phyloP scores from a whole-genome alignment of 1,140 invertebrate genomes.

The Sycobia sp. region DNA sequence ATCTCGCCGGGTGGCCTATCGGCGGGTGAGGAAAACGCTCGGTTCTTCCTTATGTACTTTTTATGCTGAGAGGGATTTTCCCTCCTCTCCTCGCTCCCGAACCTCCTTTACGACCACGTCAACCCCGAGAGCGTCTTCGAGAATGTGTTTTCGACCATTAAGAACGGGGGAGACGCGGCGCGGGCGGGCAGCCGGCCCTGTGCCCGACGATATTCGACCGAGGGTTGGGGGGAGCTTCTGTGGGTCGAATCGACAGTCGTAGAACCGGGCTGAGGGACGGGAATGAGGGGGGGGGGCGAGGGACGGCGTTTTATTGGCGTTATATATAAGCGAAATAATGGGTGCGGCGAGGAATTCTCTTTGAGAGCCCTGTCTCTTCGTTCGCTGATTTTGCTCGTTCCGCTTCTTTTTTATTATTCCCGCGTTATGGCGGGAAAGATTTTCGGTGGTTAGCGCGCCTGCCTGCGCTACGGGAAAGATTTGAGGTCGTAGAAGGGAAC shows the following conservation, averaged over 20 bases:
- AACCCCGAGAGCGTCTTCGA: not conserved
- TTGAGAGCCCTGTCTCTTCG: not conserved
- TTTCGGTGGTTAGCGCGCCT: no score
- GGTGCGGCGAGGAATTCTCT: slow-evolving; percentile 16
- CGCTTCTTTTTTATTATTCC: slow-evolving; percentile 1
- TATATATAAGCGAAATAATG: slow-evolving; percentile 30
- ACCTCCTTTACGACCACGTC: not conserved
- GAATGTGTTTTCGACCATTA: slow-evolving; percentile 16
- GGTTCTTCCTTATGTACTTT: not conserved
- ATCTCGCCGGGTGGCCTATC: not conserved
- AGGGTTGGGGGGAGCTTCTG: not conserved
- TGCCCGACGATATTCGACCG: slow-evolving; percentile 16
- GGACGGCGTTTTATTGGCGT: slow-evolving; percentile 27
- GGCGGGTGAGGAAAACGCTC: not conserved
- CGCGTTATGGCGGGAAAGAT: no score
- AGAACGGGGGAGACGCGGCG: not conserved
- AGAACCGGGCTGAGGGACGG: no score
- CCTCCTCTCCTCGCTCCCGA: not conserved
- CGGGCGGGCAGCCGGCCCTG: slow-evolving; percentile 18
- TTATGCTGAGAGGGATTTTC: not conserved
- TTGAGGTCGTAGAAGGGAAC: not conserved
- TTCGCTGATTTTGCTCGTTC: slow-evolving; percentile 25
- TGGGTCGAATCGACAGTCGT: slow-evolving; percentile 6
- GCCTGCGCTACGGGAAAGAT: not conserved
- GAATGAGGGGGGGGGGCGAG: slow-evolving; percentile 5